Evolutionary conservation across 2,113 vertebrate genomes (phyloP).

Genomic region (Oryctolagus cuniculus): DNA sequence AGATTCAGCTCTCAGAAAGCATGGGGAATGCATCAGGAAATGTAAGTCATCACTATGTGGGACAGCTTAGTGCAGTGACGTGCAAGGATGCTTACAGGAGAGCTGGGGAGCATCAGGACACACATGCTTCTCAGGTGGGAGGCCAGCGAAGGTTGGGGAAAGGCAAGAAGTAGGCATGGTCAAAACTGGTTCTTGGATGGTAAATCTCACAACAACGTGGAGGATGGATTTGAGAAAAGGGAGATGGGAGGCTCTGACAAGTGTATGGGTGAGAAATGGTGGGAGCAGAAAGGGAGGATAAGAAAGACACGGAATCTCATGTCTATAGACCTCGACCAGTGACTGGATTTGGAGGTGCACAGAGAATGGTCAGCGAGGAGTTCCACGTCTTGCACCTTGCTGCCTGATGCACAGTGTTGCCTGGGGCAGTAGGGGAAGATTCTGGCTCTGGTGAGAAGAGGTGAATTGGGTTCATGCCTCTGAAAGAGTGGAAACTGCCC

Average conservation of each 20-base stretch:
- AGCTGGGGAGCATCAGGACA: neutral
- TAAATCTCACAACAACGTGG: neutral
- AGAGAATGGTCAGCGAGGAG: neutral
- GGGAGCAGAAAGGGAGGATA: neutral
- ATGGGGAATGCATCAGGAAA: neutral
- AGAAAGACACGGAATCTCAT: neutral
- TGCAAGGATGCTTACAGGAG: neutral
- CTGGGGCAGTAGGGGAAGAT: neutral
- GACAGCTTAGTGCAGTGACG: neutral
- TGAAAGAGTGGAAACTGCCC: neutral
- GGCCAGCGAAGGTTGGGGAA: neutral
- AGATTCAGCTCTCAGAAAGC: neutral
- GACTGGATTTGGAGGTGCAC: neutral
- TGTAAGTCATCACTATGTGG: neutral
- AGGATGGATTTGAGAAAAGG: neutral
- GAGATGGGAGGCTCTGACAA: neutral
- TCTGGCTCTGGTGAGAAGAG: neutral
- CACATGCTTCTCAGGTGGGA: neutral
- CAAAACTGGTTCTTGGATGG: neutral
- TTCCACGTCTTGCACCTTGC: neutral
- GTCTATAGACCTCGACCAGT: neutral
- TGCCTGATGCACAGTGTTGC: neutral
- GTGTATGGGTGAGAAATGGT: neutral
- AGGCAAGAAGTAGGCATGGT: neutral
- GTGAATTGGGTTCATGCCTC: neutral